These are phyloP conservation scores for Octopus sinensis DNA, from an alignment of 1,140 invertebrate genomes.

Conservation along the genomic window DNA sequence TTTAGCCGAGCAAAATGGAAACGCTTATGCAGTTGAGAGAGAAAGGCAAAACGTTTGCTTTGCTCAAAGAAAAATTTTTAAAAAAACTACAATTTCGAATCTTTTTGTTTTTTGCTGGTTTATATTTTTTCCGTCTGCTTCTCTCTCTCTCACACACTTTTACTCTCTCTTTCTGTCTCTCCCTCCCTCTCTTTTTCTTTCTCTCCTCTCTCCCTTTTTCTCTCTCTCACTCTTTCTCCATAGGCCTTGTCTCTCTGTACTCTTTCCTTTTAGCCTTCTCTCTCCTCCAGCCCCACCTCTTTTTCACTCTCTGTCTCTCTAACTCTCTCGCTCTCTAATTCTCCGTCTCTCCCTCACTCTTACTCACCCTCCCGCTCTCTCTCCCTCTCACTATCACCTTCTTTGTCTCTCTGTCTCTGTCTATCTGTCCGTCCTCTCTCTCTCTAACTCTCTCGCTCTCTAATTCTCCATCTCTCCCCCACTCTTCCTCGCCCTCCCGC, in stretches of 20 bases:
- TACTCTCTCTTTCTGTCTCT: background rate
- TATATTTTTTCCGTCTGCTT: background rate
- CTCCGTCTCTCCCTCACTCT: background rate
- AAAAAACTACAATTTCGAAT: too few relatives aligned
- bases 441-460: slow-evolving; percentile 3
- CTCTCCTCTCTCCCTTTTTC: background rate
- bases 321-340: background rate
- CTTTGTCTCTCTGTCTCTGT: background rate
- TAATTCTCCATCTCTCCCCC: background rate
- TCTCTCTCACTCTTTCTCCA: background rate
- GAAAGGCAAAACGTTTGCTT: too few relatives aligned
- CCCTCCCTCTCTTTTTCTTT: background rate
- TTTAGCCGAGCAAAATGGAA: too few relatives aligned
- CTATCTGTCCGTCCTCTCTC: slow-evolving; percentile 10
- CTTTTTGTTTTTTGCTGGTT: too few relatives aligned
- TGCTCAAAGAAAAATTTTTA: too few relatives aligned
- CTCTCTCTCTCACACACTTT: background rate
- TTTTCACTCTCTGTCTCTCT: background rate
- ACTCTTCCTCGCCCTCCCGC: background rate
- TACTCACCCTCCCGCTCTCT: background rate
- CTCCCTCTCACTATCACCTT: background rate
- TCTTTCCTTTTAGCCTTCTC: background rate
- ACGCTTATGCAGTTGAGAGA: too few relatives aligned
- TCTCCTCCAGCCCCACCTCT: background rate
- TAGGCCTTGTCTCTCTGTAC: background rate